These are phyloP conservation scores for Holotrichia oblita DNA, from an alignment of 1,140 invertebrate genomes.

Conservation along the genomic window DNA sequence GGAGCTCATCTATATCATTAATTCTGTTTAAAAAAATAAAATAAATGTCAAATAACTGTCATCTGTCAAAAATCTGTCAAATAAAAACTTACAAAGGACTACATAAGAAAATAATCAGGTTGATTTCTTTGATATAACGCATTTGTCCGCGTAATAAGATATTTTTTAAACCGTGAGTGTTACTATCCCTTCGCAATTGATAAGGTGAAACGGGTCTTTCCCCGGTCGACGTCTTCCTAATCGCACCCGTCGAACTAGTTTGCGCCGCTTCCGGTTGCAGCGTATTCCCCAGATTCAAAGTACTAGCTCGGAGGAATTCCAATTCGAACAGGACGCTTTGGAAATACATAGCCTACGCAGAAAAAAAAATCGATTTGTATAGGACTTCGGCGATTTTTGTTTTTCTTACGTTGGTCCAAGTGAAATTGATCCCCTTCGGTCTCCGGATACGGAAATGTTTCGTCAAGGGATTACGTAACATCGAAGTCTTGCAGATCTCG, in stretches of 20 bases:
- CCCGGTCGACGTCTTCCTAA: constrained; percentile 60
- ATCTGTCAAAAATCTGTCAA: no score
- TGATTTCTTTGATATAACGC: constrained; percentile 80
- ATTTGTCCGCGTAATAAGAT: constrained; percentile 87
- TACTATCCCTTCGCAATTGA: constrained; percentile 67
- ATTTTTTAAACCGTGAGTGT: constrained; percentile 68
- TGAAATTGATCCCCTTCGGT: constrained; percentile 77
- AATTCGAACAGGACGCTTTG: constrained; percentile 81
- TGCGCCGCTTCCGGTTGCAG: constrained; percentile 10
- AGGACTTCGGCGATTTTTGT: background rate
- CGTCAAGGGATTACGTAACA: constrained; percentile 71
- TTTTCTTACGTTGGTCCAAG: constrained; percentile 72
- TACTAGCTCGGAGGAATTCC: constrained; percentile 68
- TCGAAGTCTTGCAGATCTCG: constrained; percentile 68
- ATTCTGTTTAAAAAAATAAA: no score
- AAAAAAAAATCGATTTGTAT: background rate
- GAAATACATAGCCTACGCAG: constrained; percentile 66
- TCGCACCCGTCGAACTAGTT: constrained; percentile 11
- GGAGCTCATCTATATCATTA: constrained; percentile 83
- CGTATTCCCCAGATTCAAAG: background rate
- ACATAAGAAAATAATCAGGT: constrained; percentile 83
- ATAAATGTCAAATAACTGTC: constrained; percentile 16
- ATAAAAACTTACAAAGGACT: constrained; percentile 78
- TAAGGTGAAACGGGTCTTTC: constrained; percentile 53
- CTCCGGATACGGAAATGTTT: constrained; percentile 77